Base-by-base conservation (phyloP, 23 tunicate genomes). In the Halocynthia aurantium region DNA sequence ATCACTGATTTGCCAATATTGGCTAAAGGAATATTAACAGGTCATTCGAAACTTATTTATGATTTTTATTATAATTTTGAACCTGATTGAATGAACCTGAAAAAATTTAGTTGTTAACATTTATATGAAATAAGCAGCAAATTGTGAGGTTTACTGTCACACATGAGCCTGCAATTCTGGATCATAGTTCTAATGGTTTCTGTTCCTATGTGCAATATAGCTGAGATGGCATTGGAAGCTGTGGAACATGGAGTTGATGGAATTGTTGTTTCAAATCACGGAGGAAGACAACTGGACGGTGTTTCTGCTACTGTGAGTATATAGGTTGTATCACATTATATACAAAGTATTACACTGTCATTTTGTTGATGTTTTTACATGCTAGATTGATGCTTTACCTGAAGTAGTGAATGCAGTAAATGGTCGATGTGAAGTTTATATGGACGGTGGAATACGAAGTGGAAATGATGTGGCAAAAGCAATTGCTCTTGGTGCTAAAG, bases 191-290 rank as follows among this genome's bases (percentile, higher is more conserved):
- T 31, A 31, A 31, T 4, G 1, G 44, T 31, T 31, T 31, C 1
- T 31, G 4, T 31, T 31, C 4, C 44, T 31, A 31, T 31, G 44
- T 4, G 2, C 44, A 31, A 31, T 31, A 0, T 31, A 31, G 86
- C 67, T 71, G 93, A 87, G 53, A 87, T 87, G 93, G 93, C 93
- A 6, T 5, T 7, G 52, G 53, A 69, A 55, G 93, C 93, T 13
- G 77, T 87, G 15, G 67, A 69, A 15, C 81, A 66, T 77, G 65
- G 74, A 8, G 93, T 81, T 5, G 82, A 76, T 76, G 93, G 93
- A 52, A 87, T 87, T 8, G 18, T 87, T 5, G 93, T 87, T 62
- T 87, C 93, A 0, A 87, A 87, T 40, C 93, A 87, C 60, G 93
- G 93, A 57, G 93, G 72, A 6, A 50, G 86, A n/a, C 86, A 86